A percentile compares a stretch with the other conserved stretches of the same genome.
Conservation (phyloP, 2,888 invertebrate species). For the Ceriagrion tenellum region DNA sequence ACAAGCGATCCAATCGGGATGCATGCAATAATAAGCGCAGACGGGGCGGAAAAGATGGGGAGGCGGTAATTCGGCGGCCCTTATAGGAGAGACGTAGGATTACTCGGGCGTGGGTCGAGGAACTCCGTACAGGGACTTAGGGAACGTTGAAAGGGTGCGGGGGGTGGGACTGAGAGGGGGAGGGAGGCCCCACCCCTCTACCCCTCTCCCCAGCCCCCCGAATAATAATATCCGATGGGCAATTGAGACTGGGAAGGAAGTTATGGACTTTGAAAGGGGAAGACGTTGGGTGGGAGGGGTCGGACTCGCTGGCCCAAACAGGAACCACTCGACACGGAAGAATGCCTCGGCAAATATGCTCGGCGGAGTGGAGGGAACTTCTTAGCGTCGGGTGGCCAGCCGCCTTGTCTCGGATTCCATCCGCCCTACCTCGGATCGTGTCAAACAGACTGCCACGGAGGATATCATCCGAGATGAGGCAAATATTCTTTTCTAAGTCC, state of each 20-base stretch:
- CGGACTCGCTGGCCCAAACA: background rate
- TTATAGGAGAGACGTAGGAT: background rate
- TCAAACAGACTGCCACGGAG: background rate
- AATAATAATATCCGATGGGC: background rate
- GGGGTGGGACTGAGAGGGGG: background rate
- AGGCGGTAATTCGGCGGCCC: background rate
- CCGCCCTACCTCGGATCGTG: background rate
- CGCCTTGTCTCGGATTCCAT: background rate
- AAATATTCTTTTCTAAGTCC: too few relatives aligned
- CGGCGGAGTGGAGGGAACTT: background rate
- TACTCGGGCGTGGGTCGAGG: background rate
- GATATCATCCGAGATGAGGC: too few relatives aligned
- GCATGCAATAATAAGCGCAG: background rate
- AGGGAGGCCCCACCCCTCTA: background rate
- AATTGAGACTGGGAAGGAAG: background rate
- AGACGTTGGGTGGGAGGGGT: background rate
- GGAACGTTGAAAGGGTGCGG: background rate
- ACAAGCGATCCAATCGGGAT: background rate
- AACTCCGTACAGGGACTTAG: background rate
- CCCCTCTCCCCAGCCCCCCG: too few relatives aligned
- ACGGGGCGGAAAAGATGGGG: background rate
- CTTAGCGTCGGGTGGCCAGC: background rate
- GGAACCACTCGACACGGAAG: constrained; percentile 22
- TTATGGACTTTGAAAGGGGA: background rate
- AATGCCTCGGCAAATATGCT: constrained; percentile 3